These are phyloP conservation scores for Drosophila tani DNA, from an alignment of 1,140 invertebrate genomes.

Conservation along the genomic window DNA sequence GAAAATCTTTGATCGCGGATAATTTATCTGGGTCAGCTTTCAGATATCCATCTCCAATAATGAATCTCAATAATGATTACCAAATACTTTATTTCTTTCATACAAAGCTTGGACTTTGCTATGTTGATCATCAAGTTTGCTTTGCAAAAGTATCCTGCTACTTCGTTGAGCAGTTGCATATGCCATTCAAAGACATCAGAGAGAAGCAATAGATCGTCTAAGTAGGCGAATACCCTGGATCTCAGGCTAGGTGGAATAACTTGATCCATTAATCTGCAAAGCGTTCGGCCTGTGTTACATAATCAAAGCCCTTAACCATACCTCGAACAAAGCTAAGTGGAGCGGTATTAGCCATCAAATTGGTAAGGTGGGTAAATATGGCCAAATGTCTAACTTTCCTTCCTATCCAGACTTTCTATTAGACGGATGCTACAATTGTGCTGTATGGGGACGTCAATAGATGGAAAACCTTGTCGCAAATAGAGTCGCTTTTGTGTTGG, in stretches of 20 bases:
- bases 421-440: too few species aligned
- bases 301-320: not conserved
- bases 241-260: slow-evolving; percentile 24
- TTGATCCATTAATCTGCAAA: slow-evolving; percentile 23
- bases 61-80: slow-evolving; percentile 35
- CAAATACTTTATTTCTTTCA: slow-evolving; percentile 53
- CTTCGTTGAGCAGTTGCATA: slow-evolving; percentile 50
- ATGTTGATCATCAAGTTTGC: slow-evolving; percentile 25
- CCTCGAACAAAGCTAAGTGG: not conserved
- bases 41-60: slow-evolving; percentile 11
- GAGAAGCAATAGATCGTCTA: slow-evolving; percentile 86
- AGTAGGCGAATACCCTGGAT: slow-evolving; percentile 66
- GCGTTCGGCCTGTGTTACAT: too few species aligned
- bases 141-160: slow-evolving; percentile 15
- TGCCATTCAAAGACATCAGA: slow-evolving; percentile 83
- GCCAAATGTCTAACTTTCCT: not conserved
- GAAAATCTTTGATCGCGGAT: slow-evolving; percentile 40
- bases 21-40: slow-evolving; percentile 53
- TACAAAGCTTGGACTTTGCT: slow-evolving; percentile 11
- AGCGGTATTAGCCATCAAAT: not conserved
- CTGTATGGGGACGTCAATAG: too few species aligned
- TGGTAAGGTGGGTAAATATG: not conserved
- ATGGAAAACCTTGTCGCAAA: too few species aligned
- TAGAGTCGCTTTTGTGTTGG: not conserved
- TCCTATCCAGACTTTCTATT: not conserved